Conservation (phyloP, 2,888 invertebrate species). For the Frankliniella fusca region DNA sequence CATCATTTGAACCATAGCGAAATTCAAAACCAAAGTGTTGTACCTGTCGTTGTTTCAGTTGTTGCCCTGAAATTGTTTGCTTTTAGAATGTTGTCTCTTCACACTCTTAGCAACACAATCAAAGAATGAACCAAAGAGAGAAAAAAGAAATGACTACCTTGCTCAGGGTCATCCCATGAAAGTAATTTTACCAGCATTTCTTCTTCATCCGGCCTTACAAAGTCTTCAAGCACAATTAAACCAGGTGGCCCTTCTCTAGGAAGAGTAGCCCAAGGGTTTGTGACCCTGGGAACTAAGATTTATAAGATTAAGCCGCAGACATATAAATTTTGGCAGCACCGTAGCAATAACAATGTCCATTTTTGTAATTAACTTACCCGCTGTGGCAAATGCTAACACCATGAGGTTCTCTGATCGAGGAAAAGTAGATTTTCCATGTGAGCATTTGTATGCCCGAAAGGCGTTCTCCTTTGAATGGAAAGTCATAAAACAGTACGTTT, state of each 20-base stretch:
- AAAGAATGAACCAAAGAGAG: constrained; percentile 31
- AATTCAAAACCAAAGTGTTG: constrained; percentile 92
- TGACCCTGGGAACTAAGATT: constrained; percentile 46
- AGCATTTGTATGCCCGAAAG: constrained; percentile 52
- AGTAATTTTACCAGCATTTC: constrained; percentile 55
- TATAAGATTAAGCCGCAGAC: constrained; percentile 8
- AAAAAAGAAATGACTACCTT: constrained; percentile 33
- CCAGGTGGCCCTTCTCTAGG: constrained; percentile 58
- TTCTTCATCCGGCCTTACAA: constrained; percentile 69
- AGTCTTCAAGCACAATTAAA: constrained; percentile 63
- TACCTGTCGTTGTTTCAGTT: constrained; percentile 75
- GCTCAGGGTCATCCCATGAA: constrained; percentile 48
- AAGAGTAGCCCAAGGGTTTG: constrained; percentile 35
- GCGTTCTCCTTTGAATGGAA: constrained; percentile 56
- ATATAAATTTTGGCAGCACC: not conserved
- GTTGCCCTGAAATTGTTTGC: constrained; percentile 39
- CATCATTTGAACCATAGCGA: constrained; percentile 79
- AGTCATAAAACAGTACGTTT: constrained; percentile 74
- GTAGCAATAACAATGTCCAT: constrained; percentile 5
- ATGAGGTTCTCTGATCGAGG: constrained; percentile 58
- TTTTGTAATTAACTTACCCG: constrained; percentile 39
- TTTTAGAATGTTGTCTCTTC: constrained; percentile 29
- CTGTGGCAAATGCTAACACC: constrained; percentile 53
- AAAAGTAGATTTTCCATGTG: constrained; percentile 58
- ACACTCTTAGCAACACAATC: not conserved